Evolutionary conservation across 2,797 vertebrate genomes (phyloP).

Genomic region (Platyrinchus mystaceus): DNA sequence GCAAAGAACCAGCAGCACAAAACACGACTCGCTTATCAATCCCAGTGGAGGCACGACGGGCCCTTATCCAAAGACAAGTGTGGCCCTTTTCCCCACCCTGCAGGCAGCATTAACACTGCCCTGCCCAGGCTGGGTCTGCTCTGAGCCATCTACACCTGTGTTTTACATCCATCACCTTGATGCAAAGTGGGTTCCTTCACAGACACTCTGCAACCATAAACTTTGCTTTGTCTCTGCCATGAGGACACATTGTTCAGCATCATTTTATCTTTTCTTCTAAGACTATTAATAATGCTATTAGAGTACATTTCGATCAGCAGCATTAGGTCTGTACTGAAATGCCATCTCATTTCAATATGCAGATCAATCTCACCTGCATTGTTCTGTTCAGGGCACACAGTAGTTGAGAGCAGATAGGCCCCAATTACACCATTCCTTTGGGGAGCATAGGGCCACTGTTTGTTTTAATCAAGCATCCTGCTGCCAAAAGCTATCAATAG

Average conservation of each 20-base stretch:
- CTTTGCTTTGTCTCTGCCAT: not conserved
- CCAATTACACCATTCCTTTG: not conserved
- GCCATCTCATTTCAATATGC: not conserved
- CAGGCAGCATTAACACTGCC: not conserved
- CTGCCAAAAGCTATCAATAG: not conserved
- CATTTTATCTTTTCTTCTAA: not conserved
- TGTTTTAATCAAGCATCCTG: slow-evolving; percentile 28
- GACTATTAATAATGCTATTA: not conserved
- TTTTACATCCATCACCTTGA: not conserved
- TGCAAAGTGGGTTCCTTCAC: not conserved
- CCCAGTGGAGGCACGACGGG: not conserved
- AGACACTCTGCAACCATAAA: not conserved
- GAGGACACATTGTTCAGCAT: not conserved
- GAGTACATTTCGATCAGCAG: not conserved
- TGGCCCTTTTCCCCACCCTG: not conserved
- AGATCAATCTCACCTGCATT: not conserved
- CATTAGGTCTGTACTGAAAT: not conserved
- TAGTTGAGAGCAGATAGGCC: not conserved
- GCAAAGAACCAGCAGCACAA: not conserved
- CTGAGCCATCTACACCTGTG: not conserved
- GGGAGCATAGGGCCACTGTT: not conserved
- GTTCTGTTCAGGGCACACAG: not conserved
- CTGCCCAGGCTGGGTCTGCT: not conserved
- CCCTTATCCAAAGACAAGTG: fast-evolving
- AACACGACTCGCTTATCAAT: not conserved